Evolutionary conservation across 2,888 invertebrate genomes (phyloP).

Genomic region (Euplexia lucipara): DNA sequence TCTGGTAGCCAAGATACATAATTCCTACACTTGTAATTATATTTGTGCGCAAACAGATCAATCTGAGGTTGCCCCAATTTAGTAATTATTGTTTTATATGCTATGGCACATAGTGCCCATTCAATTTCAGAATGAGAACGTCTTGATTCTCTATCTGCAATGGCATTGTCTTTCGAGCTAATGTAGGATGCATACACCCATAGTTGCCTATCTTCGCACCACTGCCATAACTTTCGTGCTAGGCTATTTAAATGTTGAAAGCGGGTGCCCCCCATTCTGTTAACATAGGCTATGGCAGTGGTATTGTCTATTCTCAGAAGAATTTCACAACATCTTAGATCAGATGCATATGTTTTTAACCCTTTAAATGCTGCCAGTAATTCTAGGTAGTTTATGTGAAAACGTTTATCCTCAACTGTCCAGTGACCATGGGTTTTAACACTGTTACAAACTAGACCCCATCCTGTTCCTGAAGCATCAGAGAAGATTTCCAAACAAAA

Average conservation of each 20-base stretch:
- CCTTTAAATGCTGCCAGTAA: slow-evolving; percentile 5
- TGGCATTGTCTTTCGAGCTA: neutral
- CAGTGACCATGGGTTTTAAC: slow-evolving; percentile 13
- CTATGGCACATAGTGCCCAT: neutral
- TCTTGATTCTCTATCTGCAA: neutral
- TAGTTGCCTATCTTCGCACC: slow-evolving; percentile 25
- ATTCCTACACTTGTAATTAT: slow-evolving; percentile 13
- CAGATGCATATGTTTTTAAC: neutral
- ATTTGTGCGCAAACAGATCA: slow-evolving; percentile 2
- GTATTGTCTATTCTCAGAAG: slow-evolving; percentile 27
- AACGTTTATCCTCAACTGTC: slow-evolving; percentile 1
- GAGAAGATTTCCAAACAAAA: slow-evolving; percentile 27
- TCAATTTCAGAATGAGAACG: slow-evolving; percentile 1
- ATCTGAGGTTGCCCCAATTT: neutral
- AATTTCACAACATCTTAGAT: slow-evolving; percentile 3
- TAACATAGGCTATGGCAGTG: slow-evolving; percentile 20
- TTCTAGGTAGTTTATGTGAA: neutral
- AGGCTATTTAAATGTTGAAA: slow-evolving; percentile 8
- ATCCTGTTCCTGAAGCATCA: slow-evolving; percentile 22
- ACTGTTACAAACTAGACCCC: slow-evolving; percentile 16
- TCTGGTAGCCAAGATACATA: slow-evolving; percentile 22
- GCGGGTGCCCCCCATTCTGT: slow-evolving; percentile 23
- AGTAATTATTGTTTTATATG: neutral
- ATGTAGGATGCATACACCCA: slow-evolving; percentile 14
- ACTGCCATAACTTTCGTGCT: slow-evolving; percentile 22